phyloP scores from a whole-genome alignment of 2,113 vertebrate species.

The Poeciliopsis prolifica region DNA sequence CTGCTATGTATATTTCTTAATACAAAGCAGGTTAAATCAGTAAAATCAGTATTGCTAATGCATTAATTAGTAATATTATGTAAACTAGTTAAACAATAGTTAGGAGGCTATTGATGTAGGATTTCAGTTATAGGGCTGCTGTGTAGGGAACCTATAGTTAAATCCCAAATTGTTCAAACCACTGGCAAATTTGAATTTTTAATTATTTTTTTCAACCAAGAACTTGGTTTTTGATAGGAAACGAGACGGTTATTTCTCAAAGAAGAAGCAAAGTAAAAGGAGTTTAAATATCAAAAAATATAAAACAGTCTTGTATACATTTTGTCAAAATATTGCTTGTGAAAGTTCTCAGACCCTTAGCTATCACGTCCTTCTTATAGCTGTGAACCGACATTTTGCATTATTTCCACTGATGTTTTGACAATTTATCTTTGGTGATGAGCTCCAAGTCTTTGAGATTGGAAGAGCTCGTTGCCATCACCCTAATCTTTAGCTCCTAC shows the following conservation, averaged over 20 bases:
- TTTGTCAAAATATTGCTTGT: background rate
- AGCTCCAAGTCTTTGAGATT: too few species aligned
- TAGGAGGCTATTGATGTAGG: conserved; percentile 26
- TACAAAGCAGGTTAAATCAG: conserved; percentile 27
- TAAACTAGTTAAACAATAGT: background rate
- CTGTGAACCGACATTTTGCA: too few species aligned
- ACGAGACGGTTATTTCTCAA: background rate
- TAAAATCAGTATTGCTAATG: background rate
- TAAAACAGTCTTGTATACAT: too few species aligned
- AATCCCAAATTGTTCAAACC: background rate
- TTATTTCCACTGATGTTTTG: too few species aligned
- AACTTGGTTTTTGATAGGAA: background rate
- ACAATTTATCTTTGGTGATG: too few species aligned
- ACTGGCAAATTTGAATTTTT: background rate
- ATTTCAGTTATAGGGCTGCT: conserved; percentile 21
- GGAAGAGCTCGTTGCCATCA: too few species aligned
- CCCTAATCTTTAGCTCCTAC: too few species aligned
- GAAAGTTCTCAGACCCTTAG: background rate
- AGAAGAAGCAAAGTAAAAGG: background rate
- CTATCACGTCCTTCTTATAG: too few species aligned
- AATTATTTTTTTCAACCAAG: background rate
- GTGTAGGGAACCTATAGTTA: conserved; percentile 21
- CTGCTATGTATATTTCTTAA: conserved; percentile 22
- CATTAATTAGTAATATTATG: background rate
- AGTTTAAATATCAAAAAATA: too few species aligned